Conservation (phyloP, 2,888 invertebrate genomes). For the Nemurella pictetii region DNA sequence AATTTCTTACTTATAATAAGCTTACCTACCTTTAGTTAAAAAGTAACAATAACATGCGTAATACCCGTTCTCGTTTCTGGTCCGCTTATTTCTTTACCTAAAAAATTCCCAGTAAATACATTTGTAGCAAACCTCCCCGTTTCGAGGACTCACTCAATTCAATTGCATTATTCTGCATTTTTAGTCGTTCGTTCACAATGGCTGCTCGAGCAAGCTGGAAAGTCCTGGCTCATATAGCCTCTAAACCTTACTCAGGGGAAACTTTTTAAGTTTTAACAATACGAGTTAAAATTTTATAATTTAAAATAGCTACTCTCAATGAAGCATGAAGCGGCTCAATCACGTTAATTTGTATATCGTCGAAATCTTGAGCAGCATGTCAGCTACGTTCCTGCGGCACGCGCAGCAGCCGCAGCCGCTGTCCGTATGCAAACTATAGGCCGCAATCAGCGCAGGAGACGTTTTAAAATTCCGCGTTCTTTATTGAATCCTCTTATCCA, state of each 20-base stretch:
- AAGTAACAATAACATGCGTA: slow-evolving; percentile 5
- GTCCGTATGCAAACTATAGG: background rate
- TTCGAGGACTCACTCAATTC: background rate
- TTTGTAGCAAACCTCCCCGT: background rate
- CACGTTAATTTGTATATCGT: slow-evolving; percentile 31
- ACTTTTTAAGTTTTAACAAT: slow-evolving; percentile 29
- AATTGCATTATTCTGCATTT: slow-evolving; percentile 27
- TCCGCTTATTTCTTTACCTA: background rate
- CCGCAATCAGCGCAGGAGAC: slow-evolving; percentile 26
- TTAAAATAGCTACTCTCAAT: slow-evolving; percentile 31
- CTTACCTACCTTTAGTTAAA: background rate
- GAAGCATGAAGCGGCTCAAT: slow-evolving; percentile 29
- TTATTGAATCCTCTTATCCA: slow-evolving; percentile 29
- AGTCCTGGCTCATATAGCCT: background rate
- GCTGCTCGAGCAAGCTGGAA: background rate
- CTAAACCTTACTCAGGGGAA: slow-evolving; percentile 2
- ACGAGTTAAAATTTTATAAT: slow-evolving; percentile 31
- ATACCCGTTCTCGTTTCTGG: background rate
- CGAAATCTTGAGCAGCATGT: slow-evolving; percentile 14
- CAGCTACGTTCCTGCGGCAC: background rate
- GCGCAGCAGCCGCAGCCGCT: no score
- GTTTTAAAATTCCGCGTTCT: slow-evolving; percentile 19
- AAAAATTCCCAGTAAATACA: background rate
- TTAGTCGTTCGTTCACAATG: background rate
- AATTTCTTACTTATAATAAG: slow-evolving; percentile 18